phyloP scores from a whole-genome alignment of 2,113 vertebrate genomes.

The Gymnogyps californianus region DNA sequence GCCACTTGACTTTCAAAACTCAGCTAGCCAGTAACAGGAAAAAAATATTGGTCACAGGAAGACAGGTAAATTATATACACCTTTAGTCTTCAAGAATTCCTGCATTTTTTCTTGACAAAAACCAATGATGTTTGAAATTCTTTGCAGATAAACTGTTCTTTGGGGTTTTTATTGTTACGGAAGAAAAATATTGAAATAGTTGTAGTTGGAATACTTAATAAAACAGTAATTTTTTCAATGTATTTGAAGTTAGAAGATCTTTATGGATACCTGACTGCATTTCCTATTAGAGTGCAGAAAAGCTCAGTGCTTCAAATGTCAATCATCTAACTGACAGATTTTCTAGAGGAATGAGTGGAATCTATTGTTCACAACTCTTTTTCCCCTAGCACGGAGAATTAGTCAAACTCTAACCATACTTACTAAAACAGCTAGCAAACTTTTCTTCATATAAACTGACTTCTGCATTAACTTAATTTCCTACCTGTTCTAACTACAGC shows the following conservation, averaged over 20 bases:
- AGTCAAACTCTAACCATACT: background rate
- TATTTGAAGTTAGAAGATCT: background rate
- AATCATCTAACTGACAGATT: background rate
- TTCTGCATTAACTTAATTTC: background rate
- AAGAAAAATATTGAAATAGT: background rate
- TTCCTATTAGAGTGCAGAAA: background rate
- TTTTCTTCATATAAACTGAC: background rate
- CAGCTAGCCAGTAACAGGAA: background rate
- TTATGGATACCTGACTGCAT: accelerated
- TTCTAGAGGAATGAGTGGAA: background rate
- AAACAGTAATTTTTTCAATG: background rate
- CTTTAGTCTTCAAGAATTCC: background rate
- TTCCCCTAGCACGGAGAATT: background rate
- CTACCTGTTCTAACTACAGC: background rate
- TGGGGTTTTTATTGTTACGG: background rate
- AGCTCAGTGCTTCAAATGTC: background rate
- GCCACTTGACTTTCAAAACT: background rate
- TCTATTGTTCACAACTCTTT: background rate
- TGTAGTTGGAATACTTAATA: background rate
- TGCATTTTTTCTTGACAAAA: background rate
- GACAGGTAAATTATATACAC: background rate
- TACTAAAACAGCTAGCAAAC: background rate
- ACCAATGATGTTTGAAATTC: background rate
- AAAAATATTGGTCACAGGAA: background rate
- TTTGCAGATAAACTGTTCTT: background rate